Conservation (phyloP, 2,888 invertebrate species). For the Watsonalla binaria region DNA sequence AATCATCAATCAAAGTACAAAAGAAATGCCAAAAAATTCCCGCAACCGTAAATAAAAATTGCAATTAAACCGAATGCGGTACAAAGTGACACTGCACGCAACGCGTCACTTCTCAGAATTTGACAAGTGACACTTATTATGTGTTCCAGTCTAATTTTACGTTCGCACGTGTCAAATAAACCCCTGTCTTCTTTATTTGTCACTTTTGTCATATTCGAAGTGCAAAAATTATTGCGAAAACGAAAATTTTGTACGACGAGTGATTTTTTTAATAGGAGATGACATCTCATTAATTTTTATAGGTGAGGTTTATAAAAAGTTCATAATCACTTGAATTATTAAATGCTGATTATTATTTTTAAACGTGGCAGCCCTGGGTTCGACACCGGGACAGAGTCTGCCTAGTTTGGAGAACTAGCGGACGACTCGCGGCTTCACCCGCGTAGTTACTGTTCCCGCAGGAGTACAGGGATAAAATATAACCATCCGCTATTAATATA, state of each 20-base stretch:
- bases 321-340: not conserved
- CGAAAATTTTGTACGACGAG: not conserved
- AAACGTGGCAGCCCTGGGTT: too few relatives aligned
- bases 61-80: constrained; percentile 25
- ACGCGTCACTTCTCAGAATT: not conserved
- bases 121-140: constrained; percentile 24
- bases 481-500: too few relatives aligned
- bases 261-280: not conserved
- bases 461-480: too few relatives aligned
- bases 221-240: too few relatives aligned
- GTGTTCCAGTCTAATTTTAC: constrained; percentile 25
- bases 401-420: too few relatives aligned
- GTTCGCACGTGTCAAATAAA: constrained; percentile 19
- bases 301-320: not conserved
- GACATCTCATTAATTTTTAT: not conserved
- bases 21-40: not conserved
- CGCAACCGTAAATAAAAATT: not conserved
- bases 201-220: not conserved
- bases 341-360: not conserved
- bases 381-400: too few relatives aligned
- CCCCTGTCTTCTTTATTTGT: not conserved
- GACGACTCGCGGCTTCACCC: too few relatives aligned
- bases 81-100: constrained; percentile 17
- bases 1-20: not conserved
- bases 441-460: too few relatives aligned